Percentiles rank a stretch among this genome's conserved stretches.
phyloP scores from a whole-genome alignment of 1,140 invertebrate genomes.

The Cepaea nemoralis region DNA sequence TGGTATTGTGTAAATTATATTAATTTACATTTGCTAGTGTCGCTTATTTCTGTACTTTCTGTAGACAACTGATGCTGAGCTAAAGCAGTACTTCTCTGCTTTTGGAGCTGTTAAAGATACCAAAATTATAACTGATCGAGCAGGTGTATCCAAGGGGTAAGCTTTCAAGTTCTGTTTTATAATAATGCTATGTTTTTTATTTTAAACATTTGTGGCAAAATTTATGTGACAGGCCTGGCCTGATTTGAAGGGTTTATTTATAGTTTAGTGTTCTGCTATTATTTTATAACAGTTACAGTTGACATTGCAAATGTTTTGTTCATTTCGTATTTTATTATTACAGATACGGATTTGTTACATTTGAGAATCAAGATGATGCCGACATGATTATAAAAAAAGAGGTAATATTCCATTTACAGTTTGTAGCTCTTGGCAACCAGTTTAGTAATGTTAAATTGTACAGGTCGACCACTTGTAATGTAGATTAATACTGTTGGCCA shows the following conservation, averaged over 20 bases:
- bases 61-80: slow-evolving; percentile 73
- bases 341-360: slow-evolving; percentile 84
- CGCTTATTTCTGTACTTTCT: slow-evolving; percentile 37
- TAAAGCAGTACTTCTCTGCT: slow-evolving; percentile 71
- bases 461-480: too few species aligned
- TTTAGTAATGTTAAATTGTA: too few species aligned
- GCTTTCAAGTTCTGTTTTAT: neutral
- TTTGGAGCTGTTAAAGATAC: slow-evolving; percentile 93
- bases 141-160: slow-evolving; percentile 91
- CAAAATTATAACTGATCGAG: slow-evolving; percentile 93
- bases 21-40: slow-evolving; percentile 4
- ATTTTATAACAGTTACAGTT: neutral
- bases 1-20: too few species aligned
- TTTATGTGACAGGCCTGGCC: too few species aligned
- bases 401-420: slow-evolving; percentile 46
- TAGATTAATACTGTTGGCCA: too few species aligned
- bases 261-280: too few species aligned
- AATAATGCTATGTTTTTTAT: too few species aligned
- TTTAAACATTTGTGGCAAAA: too few species aligned
- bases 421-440: too few species aligned
- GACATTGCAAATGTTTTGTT: neutral
- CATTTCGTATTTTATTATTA: slow-evolving; percentile 37
- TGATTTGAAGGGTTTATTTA: too few species aligned
- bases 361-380: slow-evolving; percentile 91
- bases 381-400: slow-evolving; percentile 77